Evolutionary conservation across 2,797 vertebrate species (phyloP).

Genomic region (Monodelphis domestica): DNA sequence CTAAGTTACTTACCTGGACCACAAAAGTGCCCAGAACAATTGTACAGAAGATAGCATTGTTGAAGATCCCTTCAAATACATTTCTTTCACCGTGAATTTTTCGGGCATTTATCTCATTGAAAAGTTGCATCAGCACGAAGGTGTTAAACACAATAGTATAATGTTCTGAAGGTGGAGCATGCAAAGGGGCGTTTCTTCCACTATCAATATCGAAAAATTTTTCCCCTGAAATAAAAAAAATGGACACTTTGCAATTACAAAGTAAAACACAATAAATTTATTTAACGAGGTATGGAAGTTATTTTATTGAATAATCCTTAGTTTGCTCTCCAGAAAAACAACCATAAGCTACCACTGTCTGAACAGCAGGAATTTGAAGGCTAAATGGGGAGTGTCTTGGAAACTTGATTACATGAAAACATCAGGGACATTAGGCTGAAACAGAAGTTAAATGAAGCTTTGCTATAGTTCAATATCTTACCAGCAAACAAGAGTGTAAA

Average conservation of each 20-base stretch:
- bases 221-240: slow-evolving; percentile 89
- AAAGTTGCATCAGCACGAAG: slow-evolving; percentile 99
- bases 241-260: slow-evolving; percentile 65
- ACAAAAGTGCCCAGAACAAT: slow-evolving; percentile 98
- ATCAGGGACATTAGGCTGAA: slow-evolving; percentile 2
- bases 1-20: slow-evolving; percentile 90
- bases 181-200: slow-evolving; percentile 94
- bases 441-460: slow-evolving; percentile 33
- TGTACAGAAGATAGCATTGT: slow-evolving; percentile 97
- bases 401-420: slow-evolving; percentile 32
- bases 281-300: slow-evolving; percentile 18
- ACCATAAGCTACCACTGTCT: not conserved
- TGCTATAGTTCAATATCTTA: slow-evolving; percentile 82
- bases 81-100: slow-evolving; percentile 99
- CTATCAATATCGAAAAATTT: slow-evolving; percentile 96
- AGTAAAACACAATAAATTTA: slow-evolving; percentile 29
- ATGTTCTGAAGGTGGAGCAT: slow-evolving; percentile 97
- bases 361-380: slow-evolving; percentile 22
- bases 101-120: slow-evolving; percentile 98
- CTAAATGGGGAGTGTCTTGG: slow-evolving; percentile 8
- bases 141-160: slow-evolving; percentile 99
- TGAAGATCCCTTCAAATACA: slow-evolving; percentile 99
- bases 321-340: slow-evolving; percentile 14
- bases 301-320: slow-evolving; percentile 42
- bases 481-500: slow-evolving; percentile 97